Conservation (phyloP, 2,888 invertebrate species). For the Lycophotia porphyrea region DNA sequence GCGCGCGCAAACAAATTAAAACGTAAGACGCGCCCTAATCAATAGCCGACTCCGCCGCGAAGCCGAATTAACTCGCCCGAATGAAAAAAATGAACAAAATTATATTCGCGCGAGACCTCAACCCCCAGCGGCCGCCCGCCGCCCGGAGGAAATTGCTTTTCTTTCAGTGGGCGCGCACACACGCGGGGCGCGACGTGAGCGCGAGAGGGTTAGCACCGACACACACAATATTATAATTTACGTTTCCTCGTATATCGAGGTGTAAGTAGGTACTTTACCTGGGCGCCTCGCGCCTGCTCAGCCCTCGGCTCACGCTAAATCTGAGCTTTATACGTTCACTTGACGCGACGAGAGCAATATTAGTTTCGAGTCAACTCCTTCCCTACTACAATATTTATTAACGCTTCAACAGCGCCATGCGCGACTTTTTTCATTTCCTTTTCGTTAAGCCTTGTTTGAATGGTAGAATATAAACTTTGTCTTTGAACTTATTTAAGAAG, state of each 20-base stretch:
- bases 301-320: constrained; percentile 89
- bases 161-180: constrained; percentile 90
- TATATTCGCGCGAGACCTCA: constrained; percentile 90
- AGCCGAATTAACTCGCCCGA: constrained; percentile 90
- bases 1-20: constrained; percentile 91
- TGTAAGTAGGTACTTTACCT: constrained; percentile 90
- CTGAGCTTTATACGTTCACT: constrained; percentile 90
- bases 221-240: constrained; percentile 91
- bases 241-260: constrained; percentile 89
- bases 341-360: constrained; percentile 90
- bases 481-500: constrained; percentile 21
- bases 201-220: constrained; percentile 89
- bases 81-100: constrained; percentile 91
- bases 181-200: constrained; percentile 80
- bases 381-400: constrained; percentile 89
- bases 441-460: constrained; percentile 74
- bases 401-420: constrained; percentile 79
- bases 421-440: constrained; percentile 75
- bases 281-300: constrained; percentile 89
- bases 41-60: constrained; percentile 89
- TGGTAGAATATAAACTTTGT: constrained; percentile 59
- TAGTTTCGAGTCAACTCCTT: constrained; percentile 88
- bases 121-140: constrained; percentile 79
- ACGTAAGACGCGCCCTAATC: constrained; percentile 91
- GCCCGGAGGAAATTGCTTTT: constrained; percentile 90